Evolutionary conservation across 2,888 invertebrate genomes (phyloP).

Genomic region (Brachypalpus laphriformis): DNA sequence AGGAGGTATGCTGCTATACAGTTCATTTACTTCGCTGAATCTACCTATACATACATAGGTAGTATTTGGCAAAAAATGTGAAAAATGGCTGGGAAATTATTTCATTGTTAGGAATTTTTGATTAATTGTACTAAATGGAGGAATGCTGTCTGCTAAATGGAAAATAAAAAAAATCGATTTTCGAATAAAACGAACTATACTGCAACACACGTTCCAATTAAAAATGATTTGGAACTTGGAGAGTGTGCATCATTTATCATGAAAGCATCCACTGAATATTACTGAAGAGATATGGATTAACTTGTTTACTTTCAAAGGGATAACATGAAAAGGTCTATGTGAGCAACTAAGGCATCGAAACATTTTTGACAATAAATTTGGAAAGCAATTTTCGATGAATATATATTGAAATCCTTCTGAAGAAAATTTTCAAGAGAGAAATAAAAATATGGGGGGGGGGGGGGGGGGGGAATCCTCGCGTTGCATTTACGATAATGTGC

Average conservation of each 20-base stretch:
- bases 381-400: too few relatives aligned
- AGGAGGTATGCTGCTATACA: background rate
- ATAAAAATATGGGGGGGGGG: too few relatives aligned
- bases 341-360: too few relatives aligned
- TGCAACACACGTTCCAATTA: background rate
- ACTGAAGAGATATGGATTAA: background rate
- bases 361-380: too few relatives aligned
- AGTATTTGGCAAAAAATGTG: background rate
- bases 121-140: conserved; percentile 35
- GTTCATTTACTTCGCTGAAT: background rate
- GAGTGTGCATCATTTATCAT: background rate
- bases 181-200: background rate
- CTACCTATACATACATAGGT: too few relatives aligned
- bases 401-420: too few relatives aligned
- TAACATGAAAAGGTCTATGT: background rate
- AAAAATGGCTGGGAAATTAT: conserved; percentile 13
- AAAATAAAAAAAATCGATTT: background rate
- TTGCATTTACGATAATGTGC: too few relatives aligned
- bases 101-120: conserved; percentile 35
- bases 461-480: too few relatives aligned
- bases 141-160: background rate
- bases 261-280: too few relatives aligned
- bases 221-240: background rate
- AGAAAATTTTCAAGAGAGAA: too few relatives aligned
- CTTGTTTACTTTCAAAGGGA: too few relatives aligned